phyloP scores from a whole-genome alignment of 2,113 vertebrate genomes.

The Ptyas mucosa region DNA sequence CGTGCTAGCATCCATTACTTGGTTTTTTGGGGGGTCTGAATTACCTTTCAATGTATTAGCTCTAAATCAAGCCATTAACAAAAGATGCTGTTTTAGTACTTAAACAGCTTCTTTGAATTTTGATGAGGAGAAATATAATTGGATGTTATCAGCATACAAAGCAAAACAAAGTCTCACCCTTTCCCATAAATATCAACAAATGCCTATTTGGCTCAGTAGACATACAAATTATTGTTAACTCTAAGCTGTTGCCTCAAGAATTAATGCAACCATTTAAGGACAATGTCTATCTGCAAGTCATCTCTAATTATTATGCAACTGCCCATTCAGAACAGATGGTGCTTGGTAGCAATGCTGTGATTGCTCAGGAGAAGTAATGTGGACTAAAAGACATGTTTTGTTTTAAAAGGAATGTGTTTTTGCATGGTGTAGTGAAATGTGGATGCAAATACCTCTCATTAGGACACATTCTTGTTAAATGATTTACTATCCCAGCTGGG shows the following conservation, averaged over 20 bases:
- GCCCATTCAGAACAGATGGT: slow-evolving; percentile 26
- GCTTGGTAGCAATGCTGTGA: slow-evolving; percentile 43
- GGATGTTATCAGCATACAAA: not conserved
- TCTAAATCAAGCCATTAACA: not conserved
- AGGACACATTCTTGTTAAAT: slow-evolving; percentile 30
- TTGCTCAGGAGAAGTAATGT: slow-evolving; percentile 23
- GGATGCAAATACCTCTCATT: slow-evolving; percentile 32
- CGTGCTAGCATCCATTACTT: not conserved
- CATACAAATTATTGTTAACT: slow-evolving; percentile 45
- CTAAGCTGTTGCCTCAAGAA: slow-evolving; percentile 38
- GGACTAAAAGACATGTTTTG: slow-evolving; percentile 42
- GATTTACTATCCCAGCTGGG: slow-evolving; percentile 44
- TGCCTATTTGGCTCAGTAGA: slow-evolving; percentile 37
- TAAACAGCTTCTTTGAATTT: not conserved
- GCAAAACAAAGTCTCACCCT: slow-evolving; percentile 36
- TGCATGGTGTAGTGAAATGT: slow-evolving; percentile 12
- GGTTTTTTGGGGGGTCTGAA: not conserved
- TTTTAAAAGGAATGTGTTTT: slow-evolving; percentile 39
- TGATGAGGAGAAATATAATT: not conserved
- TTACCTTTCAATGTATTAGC: not conserved
- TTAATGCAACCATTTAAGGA: slow-evolving; percentile 39
- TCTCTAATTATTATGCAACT: slow-evolving; percentile 38
- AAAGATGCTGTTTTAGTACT: not conserved
- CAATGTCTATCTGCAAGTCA: not conserved
- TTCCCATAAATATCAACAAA: not conserved